phyloP scores from a whole-genome alignment of 2,113 vertebrate species.

The human region DNA sequence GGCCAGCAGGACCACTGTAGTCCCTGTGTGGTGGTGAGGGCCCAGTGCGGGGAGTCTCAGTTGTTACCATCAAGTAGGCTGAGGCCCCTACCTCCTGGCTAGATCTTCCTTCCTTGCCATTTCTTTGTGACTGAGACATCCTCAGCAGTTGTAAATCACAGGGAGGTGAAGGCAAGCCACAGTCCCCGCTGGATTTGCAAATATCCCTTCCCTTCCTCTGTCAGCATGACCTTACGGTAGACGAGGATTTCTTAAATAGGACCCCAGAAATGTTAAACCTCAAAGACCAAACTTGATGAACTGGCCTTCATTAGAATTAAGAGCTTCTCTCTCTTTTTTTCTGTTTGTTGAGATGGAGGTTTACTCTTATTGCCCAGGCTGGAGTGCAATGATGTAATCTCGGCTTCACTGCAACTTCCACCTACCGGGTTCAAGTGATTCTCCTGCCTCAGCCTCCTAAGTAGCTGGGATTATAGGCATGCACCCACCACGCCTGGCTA shows the following conservation, averaged over 20 bases:
- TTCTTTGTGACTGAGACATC: background rate
- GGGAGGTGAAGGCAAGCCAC: background rate
- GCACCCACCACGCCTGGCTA: no score
- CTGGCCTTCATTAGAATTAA: background rate
- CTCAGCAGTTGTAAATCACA: background rate
- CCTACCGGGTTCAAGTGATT: no score
- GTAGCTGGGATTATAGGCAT: no score
- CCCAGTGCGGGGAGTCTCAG: background rate
- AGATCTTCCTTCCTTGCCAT: background rate
- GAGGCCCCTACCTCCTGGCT: background rate
- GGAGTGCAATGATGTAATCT: no score
- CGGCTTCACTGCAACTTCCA: no score
- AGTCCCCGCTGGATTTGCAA: background rate
- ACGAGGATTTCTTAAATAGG: background rate
- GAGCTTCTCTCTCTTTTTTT: background rate
- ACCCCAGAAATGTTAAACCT: background rate
- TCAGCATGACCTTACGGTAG: background rate
- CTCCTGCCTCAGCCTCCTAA: no score
- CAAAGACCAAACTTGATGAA: background rate
- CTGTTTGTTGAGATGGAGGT: no score
- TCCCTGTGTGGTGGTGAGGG: no score
- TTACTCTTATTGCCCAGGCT: no score
- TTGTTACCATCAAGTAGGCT: background rate
- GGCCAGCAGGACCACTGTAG: no score
- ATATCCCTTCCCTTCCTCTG: background rate